Conservation (phyloP, 2,888 invertebrate genomes). For the Gryllus longicercus region DNA sequence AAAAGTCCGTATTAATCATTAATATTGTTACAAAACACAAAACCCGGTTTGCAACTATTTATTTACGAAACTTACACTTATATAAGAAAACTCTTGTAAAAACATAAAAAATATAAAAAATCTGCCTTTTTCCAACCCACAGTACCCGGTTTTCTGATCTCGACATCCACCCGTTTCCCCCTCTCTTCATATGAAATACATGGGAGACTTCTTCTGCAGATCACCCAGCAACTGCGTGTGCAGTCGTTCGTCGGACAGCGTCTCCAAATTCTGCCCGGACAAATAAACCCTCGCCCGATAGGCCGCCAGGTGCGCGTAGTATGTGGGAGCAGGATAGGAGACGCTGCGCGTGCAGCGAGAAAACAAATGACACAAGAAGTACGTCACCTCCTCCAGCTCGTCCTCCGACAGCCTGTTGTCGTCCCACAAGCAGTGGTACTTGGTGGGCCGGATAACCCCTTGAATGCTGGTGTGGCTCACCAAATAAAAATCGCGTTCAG, state of each 20-base stretch:
- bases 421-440: conserved; percentile 81
- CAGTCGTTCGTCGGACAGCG: not conserved
- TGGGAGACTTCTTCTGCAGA: not conserved
- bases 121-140: too few relatives aligned
- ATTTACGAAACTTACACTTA: too few relatives aligned
- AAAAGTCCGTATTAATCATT: too few relatives aligned
- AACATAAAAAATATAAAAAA: too few relatives aligned
- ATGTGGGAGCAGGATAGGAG: conserved; percentile 83
- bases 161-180: too few relatives aligned
- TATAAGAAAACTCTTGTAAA: too few relatives aligned
- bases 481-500: conserved; percentile 84
- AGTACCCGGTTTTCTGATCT: too few relatives aligned
- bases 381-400: conserved; percentile 73
- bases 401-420: conserved; percentile 68
- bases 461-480: conserved; percentile 60
- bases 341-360: conserved; percentile 78
- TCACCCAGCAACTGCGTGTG: not conserved
- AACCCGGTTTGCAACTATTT: too few relatives aligned
- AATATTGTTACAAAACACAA: too few relatives aligned
- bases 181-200: not conserved
- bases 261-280: not conserved
- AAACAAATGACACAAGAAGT: conserved; percentile 81
- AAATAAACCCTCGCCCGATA: conserved; percentile 59
- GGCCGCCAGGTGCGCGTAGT: conserved; percentile 84
- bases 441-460: conserved; percentile 80